Percentiles rank a stretch among this genome's conserved stretches.
phyloP scores from a whole-genome alignment of 1,140 invertebrate genomes.

The Neotoxoptera formosana region DNA sequence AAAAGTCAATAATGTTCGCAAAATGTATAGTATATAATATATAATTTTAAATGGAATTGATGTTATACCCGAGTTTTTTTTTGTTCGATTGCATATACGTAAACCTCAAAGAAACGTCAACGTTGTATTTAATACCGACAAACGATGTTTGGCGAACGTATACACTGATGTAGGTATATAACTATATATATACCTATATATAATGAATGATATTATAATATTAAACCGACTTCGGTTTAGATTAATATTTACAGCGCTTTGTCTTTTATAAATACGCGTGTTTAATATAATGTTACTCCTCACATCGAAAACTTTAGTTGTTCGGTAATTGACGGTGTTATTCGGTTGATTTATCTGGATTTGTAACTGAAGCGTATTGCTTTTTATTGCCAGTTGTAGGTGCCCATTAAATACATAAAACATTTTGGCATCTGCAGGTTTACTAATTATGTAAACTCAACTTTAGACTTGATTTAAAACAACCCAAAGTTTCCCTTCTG shows the following conservation, averaged over 20 bases:
- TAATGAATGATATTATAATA: background rate
- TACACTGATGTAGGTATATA: background rate
- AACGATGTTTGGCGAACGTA: background rate
- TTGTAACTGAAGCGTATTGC: background rate
- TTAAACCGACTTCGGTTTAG: background rate
- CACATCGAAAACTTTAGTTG: background rate
- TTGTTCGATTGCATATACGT: background rate
- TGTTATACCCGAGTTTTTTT: background rate
- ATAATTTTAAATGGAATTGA: background rate
- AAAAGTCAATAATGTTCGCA: background rate
- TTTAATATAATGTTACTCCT: background rate
- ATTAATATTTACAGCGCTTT: constrained; percentile 17
- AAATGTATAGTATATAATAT: background rate
- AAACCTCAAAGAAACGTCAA: background rate
- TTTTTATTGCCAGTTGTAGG: background rate
- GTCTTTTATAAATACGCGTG: background rate
- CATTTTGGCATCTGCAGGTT: background rate
- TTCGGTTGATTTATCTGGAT: constrained; percentile 16
- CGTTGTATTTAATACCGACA: background rate
- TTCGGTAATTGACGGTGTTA: background rate
- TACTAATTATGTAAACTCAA: constrained; percentile 12
- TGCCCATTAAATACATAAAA: background rate
- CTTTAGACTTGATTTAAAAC: background rate
- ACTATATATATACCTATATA: too few relatives aligned
- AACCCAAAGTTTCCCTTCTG: background rate